These are phyloP conservation scores for Triops cancriformis DNA, from an alignment of 1,140 invertebrate species.

Conservation along the genomic window DNA sequence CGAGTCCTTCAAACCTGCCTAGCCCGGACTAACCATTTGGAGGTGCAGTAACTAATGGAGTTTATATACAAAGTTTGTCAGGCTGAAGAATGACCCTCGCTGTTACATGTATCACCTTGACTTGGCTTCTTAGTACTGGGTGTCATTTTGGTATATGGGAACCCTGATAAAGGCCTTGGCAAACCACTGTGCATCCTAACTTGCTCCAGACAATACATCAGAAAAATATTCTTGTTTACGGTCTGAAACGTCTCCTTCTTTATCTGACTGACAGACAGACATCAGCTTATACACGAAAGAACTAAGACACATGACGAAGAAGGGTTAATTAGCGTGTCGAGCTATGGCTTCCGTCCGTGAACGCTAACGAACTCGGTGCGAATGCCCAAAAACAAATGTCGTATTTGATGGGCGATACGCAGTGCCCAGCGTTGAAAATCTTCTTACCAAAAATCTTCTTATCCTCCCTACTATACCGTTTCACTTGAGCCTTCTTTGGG, in stretches of 20 bases:
- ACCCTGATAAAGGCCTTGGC: background rate
- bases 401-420: background rate
- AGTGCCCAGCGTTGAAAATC: background rate
- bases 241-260: background rate
- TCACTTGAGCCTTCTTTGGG: background rate
- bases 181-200: background rate
- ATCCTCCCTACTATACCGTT: background rate
- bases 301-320: background rate
- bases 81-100: background rate
- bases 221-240: background rate
- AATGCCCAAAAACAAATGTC: background rate
- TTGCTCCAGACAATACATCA: background rate
- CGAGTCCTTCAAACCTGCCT: background rate
- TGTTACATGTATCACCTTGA: slow-evolving; percentile 13
- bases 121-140: background rate
- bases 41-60: background rate
- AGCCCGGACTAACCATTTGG: background rate
- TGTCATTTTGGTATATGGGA: slow-evolving; percentile 6
- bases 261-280: background rate
- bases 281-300: background rate
- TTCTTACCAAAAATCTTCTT: background rate
- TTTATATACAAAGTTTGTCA: slow-evolving; percentile 7
- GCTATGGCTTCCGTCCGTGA: slow-evolving; percentile 9
- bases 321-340: slow-evolving; percentile 3
- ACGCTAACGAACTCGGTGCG: background rate